Conservation (phyloP, 2,797 vertebrate species). For the Acipenser ruthenus region DNA sequence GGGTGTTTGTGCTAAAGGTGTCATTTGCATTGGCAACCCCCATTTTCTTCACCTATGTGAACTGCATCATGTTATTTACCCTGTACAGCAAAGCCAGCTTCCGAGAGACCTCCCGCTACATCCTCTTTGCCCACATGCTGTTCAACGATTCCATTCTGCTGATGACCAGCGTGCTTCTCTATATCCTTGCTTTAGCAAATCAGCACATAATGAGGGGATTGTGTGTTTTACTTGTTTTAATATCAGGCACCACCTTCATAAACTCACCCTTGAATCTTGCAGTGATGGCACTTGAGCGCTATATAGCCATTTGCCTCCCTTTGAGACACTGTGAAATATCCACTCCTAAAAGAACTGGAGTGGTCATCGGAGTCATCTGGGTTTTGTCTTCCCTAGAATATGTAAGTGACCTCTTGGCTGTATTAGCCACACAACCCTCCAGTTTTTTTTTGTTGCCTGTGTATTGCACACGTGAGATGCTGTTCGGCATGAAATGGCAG, state of each 20-base stretch:
- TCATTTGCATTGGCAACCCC: conserved; percentile 16
- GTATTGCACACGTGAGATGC: not conserved
- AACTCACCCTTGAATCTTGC: conserved; percentile 44
- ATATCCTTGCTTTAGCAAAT: conserved; percentile 4
- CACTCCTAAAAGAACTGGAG: not conserved
- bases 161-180: conserved; percentile 18
- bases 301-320: conserved; percentile 47
- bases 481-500: conserved; percentile 16
- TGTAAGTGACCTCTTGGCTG: not conserved
- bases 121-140: conserved; percentile 48
- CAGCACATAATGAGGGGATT: conserved; percentile 20
- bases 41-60: conserved; percentile 41
- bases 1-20: conserved; percentile 11
- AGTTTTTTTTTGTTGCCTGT: not conserved
- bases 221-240: conserved; percentile 28
- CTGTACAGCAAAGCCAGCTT: conserved; percentile 39
- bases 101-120: conserved; percentile 40
- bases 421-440: not conserved
- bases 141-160: conserved; percentile 39
- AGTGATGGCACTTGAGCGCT: conserved; percentile 55
- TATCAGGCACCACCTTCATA: conserved; percentile 2
- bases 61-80: conserved; percentile 42
- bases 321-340: conserved; percentile 15
- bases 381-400: not conserved
- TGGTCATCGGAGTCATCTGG: not conserved